phyloP scores from a whole-genome alignment of 2,113 vertebrate species.

The Tenrec ecaudatus region DNA sequence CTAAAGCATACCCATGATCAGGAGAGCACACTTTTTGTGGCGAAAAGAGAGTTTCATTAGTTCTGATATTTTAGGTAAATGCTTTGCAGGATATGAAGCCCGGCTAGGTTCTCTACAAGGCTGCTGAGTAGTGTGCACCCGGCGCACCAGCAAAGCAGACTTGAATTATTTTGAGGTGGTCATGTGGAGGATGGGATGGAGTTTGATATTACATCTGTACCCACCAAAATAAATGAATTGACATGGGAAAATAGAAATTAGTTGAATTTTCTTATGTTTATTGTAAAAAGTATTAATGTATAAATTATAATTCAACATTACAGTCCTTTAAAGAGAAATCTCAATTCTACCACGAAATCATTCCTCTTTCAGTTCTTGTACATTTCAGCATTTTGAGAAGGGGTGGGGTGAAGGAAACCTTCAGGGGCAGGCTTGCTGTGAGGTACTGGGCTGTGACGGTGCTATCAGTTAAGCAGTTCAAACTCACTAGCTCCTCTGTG shows the following conservation, averaged over 20 bases:
- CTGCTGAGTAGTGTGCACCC: neutral
- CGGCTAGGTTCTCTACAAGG: neutral
- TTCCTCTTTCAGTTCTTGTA: too few relatives aligned
- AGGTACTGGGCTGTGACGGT: too few relatives aligned
- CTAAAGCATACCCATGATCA: constrained; percentile 12
- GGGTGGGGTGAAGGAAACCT: too few relatives aligned
- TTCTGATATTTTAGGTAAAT: constrained; percentile 12
- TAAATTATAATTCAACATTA: too few relatives aligned
- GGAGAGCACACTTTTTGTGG: neutral
- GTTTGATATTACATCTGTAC: neutral
- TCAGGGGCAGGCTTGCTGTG: too few relatives aligned
- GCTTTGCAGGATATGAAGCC: neutral
- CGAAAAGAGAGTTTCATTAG: neutral
- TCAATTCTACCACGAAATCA: too few relatives aligned
- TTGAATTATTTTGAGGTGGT: neutral
- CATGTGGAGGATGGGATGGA: neutral
- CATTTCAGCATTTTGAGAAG: too few relatives aligned
- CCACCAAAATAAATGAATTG: neutral
- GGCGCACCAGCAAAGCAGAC: neutral
- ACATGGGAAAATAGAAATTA: neutral
- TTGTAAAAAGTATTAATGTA: constrained; percentile 2
- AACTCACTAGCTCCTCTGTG: too few relatives aligned
- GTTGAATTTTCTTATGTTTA: constrained; percentile 10
- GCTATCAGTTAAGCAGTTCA: too few relatives aligned
- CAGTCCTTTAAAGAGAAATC: too few relatives aligned